These are phyloP conservation scores for Epirrita christyi DNA, from an alignment of 2,888 invertebrate species.

Conservation along the genomic window DNA sequence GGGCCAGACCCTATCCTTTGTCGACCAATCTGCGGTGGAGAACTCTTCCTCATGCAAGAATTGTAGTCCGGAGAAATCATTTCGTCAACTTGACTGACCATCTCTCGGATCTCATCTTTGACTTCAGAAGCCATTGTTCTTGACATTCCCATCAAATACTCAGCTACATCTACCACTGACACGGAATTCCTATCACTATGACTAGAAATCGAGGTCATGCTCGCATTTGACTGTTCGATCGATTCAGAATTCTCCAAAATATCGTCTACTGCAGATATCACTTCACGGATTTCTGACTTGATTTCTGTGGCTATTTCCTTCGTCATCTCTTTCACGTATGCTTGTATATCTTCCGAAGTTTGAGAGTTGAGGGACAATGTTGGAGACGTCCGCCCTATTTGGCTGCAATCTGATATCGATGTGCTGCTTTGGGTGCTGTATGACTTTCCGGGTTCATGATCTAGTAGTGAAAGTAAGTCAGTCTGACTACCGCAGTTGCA, in stretches of 20 bases:
- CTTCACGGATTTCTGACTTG: constrained; percentile 92
- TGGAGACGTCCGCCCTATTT: constrained; percentile 83
- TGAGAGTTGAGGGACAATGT: constrained; percentile 80
- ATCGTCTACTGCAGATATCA: constrained; percentile 92
- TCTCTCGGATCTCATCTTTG: constrained; percentile 90
- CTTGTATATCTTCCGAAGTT: constrained; percentile 88
- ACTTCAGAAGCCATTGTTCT: constrained; percentile 92
- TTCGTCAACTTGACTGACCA: constrained; percentile 90
- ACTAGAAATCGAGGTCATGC: constrained; percentile 83
- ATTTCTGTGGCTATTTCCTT: constrained; percentile 92
- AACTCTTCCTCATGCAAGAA: constrained; percentile 68
- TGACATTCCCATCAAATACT: constrained; percentile 91
- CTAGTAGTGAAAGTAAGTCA: constrained; percentile 87
- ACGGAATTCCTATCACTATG: constrained; percentile 88
- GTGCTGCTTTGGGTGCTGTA: constrained; percentile 77
- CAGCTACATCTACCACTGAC: constrained; percentile 90
- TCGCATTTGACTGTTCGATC: constrained; percentile 80
- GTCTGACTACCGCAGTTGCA: constrained; percentile 91
- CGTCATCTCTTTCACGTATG: constrained; percentile 91
- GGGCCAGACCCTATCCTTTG: constrained; percentile 75
- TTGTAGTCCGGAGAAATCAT: constrained; percentile 83
- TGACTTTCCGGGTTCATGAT: constrained; percentile 75
- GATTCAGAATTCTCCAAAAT: constrained; percentile 89
- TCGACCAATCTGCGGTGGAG: constrained; percentile 75
- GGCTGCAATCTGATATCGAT: constrained; percentile 83